Evolutionary conservation across 2,113 vertebrate species (phyloP).

Genomic region (Capreolus pygargus): DNA sequence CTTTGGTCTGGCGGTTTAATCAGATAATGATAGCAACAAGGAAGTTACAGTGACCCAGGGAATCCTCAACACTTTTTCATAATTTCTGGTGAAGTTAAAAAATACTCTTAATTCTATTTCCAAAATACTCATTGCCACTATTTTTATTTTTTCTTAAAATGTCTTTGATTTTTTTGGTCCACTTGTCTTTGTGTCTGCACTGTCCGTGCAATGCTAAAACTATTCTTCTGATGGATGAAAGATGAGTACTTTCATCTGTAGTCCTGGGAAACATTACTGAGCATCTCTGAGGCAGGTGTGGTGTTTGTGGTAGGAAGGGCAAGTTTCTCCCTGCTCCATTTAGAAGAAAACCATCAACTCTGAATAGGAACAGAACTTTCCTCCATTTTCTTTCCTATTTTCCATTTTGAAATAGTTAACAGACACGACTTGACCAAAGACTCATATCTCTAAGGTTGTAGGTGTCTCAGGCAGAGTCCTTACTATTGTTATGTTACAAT

Average conservation of each 20-base stretch:
- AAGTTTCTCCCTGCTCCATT: neutral
- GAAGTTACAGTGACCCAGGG: neutral
- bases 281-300: neutral
- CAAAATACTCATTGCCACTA: neutral
- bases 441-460: neutral
- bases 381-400: neutral
- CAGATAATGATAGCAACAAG: neutral
- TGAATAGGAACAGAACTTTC: neutral
- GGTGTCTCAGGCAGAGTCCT: neutral
- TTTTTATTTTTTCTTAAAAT: neutral
- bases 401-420: neutral
- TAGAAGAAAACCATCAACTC: neutral
- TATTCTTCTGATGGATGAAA: neutral
- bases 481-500: neutral
- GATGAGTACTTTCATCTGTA: neutral
- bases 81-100: neutral
- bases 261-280: neutral
- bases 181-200: neutral
- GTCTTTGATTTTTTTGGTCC: neutral
- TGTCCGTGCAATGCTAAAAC: neutral
- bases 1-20: neutral
- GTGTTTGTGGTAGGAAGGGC: neutral
- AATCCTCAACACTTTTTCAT: neutral
- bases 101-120: neutral
- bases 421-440: neutral